These are phyloP conservation scores for Malurus elegans DNA, from an alignment of 2,113 vertebrate species.

Conservation along the genomic window DNA sequence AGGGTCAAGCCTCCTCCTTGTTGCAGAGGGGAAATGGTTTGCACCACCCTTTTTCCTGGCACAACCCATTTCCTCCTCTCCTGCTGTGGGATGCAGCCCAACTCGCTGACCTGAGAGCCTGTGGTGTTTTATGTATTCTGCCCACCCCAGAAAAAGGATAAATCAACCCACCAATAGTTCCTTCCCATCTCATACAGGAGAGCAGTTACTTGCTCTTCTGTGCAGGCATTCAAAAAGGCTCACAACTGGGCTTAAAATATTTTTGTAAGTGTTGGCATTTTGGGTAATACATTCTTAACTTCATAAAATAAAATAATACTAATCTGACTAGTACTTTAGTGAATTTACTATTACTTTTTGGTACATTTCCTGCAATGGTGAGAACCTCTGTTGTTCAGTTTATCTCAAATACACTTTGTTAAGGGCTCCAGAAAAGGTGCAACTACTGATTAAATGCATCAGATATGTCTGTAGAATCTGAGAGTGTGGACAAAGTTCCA, in stretches of 20 bases:
- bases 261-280: background rate
- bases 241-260: background rate
- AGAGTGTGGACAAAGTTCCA: background rate
- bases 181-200: background rate
- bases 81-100: background rate
- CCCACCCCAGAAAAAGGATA: background rate
- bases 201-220: background rate
- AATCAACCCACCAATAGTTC: background rate
- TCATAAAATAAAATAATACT: background rate
- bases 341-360: background rate
- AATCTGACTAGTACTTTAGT: background rate
- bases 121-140: background rate
- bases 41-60: constrained; percentile 62
- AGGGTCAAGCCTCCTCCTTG: background rate
- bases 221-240: background rate
- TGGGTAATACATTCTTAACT: background rate
- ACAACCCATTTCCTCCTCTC: constrained; percentile 14
- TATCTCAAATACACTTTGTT: background rate
- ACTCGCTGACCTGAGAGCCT: background rate
- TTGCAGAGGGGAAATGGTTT: constrained; percentile 23
- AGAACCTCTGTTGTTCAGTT: background rate
- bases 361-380: background rate
- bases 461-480: background rate
- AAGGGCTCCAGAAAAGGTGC: background rate
- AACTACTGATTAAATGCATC: background rate